Conservation (phyloP, 2,797 vertebrate genomes). For the Staurois parvus region DNA sequence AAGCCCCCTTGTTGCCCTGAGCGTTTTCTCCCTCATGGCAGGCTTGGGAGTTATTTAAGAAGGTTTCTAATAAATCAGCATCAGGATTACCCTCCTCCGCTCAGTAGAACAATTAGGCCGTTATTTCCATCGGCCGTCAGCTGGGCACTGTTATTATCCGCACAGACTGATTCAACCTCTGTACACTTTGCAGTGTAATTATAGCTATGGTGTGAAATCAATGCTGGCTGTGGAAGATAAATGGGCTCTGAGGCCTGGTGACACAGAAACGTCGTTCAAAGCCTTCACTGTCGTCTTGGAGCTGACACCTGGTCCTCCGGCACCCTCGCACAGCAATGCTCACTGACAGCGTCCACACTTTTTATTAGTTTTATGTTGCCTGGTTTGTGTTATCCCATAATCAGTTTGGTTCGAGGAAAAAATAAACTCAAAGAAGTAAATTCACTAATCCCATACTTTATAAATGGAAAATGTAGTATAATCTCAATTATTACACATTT, state of each 20-base stretch:
- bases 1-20: neutral
- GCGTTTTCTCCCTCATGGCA: conserved; percentile 30
- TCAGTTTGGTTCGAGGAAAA: neutral
- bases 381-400: neutral
- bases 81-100: conserved; percentile 53
- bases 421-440: neutral
- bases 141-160: conserved; percentile 58
- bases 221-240: conserved; percentile 57
- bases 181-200: conserved; percentile 61
- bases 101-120: conserved; percentile 59
- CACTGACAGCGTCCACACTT: neutral
- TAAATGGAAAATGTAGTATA: too few relatives aligned
- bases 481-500: too few relatives aligned
- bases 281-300: conserved; percentile 41
- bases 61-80: conserved; percentile 57
- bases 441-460: neutral
- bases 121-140: conserved; percentile 59
- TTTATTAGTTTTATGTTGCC: neutral
- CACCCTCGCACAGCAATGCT: neutral
- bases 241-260: conserved; percentile 53
- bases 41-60: conserved; percentile 35
- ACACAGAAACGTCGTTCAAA: conserved; percentile 56
- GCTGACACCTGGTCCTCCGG: conserved; percentile 45
- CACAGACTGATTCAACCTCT: conserved; percentile 55
- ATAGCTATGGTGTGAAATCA: conserved; percentile 58